Evolutionary conservation across 2,888 invertebrate species (phyloP).

Genomic region (Leptura quadrifasciata): DNA sequence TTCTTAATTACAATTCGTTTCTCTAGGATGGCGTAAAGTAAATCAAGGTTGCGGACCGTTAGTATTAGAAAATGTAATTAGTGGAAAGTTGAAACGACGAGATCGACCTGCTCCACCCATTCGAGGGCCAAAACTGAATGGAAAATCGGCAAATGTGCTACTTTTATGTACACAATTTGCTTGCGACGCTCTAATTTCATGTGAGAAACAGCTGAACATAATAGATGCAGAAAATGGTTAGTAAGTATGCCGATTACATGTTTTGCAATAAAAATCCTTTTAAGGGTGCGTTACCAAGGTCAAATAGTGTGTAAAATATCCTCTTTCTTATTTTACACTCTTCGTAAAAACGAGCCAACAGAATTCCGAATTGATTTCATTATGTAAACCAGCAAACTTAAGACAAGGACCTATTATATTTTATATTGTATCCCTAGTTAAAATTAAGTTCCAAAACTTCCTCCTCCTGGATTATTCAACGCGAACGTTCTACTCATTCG

Average conservation of each 20-base stretch:
- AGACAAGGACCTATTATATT: too few relatives aligned
- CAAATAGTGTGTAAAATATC: too few relatives aligned
- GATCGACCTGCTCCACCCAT: slow-evolving; percentile 56
- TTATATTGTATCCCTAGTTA: too few relatives aligned
- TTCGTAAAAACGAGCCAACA: too few relatives aligned
- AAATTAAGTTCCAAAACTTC: too few relatives aligned
- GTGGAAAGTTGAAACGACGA: slow-evolving; percentile 54
- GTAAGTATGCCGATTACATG: slow-evolving; percentile 69
- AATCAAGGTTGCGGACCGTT: slow-evolving; percentile 48
- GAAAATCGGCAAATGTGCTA: slow-evolving; percentile 64
- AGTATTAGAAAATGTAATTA: slow-evolving; percentile 39
- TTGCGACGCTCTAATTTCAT: slow-evolving; percentile 77
- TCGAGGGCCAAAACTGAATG: slow-evolving; percentile 69
- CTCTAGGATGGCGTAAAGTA: slow-evolving; percentile 61
- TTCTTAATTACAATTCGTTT: neutral
- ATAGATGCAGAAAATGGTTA: slow-evolving; percentile 81
- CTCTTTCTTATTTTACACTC: too few relatives aligned
- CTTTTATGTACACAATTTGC: slow-evolving; percentile 70
- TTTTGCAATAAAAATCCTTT: neutral
- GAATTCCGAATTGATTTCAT: too few relatives aligned
- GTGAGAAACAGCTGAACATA: slow-evolving; percentile 78
- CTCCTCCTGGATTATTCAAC: too few relatives aligned
- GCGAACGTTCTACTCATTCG: too few relatives aligned
- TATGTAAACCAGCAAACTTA: too few relatives aligned
- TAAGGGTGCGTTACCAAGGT: too few relatives aligned